A percentile compares a stretch with the other conserved stretches of the same genome.
Evolutionary conservation across 2,888 invertebrate species (phyloP).

Genomic region (Mesochorus sp.): DNA sequence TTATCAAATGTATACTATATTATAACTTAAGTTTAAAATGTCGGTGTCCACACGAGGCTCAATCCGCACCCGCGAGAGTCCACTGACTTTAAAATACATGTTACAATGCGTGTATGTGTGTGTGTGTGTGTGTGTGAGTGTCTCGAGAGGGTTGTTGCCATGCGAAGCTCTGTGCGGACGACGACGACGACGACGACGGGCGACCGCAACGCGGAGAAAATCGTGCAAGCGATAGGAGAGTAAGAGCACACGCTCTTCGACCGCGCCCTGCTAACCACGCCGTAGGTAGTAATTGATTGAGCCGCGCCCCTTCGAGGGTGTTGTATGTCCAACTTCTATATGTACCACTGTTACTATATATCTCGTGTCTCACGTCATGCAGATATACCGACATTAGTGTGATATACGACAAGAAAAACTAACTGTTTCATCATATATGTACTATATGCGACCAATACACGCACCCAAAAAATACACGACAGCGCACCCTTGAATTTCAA

Average conservation of each 20-base stretch:
- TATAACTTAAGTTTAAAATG: too few relatives aligned
- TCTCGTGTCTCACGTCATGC: neutral
- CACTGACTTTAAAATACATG: neutral
- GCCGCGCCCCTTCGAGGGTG: slow-evolving; percentile 76
- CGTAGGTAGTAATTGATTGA: slow-evolving; percentile 77
- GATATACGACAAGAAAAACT: slow-evolving; percentile 21
- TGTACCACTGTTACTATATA: slow-evolving; percentile 24
- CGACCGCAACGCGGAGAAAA: slow-evolving; percentile 60
- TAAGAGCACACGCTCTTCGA: slow-evolving; percentile 63
- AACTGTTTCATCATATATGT: slow-evolving; percentile 34
- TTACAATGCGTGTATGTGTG: too few relatives aligned
- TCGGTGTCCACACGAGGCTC: too few relatives aligned
- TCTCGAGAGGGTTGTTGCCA: slow-evolving; percentile 70
- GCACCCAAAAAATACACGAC: too few relatives aligned
- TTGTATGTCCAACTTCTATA: slow-evolving; percentile 63
- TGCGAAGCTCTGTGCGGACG: slow-evolving; percentile 58
- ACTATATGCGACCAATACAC: slow-evolving; percentile 20
- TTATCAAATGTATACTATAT: too few relatives aligned
- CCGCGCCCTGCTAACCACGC: slow-evolving; percentile 73
- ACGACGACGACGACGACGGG: slow-evolving; percentile 17
- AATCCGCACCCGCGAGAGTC: slow-evolving; percentile 34
- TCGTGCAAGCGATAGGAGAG: slow-evolving; percentile 55
- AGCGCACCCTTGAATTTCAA: slow-evolving; percentile 8
- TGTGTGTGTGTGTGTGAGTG: neutral
- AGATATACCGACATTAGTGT: neutral